Evolutionary conservation across 2,888 invertebrate species (phyloP), one percentile per base, ranked within the genome.

Genomic region (Drosophila kambysellisi): DNA sequence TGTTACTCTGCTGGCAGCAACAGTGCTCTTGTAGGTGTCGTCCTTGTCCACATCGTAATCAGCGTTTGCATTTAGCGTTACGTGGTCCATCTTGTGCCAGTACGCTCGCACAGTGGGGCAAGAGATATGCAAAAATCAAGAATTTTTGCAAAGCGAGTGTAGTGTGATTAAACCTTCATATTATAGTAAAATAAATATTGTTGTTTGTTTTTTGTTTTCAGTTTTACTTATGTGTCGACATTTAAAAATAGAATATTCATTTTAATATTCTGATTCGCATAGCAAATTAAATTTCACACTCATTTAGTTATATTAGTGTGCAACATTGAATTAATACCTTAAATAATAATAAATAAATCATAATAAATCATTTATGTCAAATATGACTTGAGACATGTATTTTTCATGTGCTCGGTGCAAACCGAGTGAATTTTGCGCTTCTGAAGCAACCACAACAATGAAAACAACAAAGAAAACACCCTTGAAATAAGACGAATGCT

Each of bases 1-100:
- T 74, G 17, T 67, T 81, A 72, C 69, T 51, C 69, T 50, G 59
- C 66, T 57, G 43, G 61, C 71, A 48, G 57, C 62, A 50, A 69
- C 78, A 65, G 60, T 69, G 70, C 25, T 52, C 60, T 78, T 70
- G 78, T 75, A 81, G 83, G 83, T 81, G 87, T 83, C 57, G 66
- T 73, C 67, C 67, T 72, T 70, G 65, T 62, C 61, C 67, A 48
- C 58, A 71, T n/a, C 58, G 52, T 51, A 59, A 62, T 33, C 69
- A 39, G 71, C 57, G 46, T 56, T 62, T 74, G 68, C 67, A 78
- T 67, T 79, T 62, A 69, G 66, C 64, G 54, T 65, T 77, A 83
- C 83, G 81, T 82, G 88, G 53, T 53, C 35, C 85, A 73, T 54
- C 69, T 70, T 64, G 61, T 64, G 50, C 29, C 59, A 33, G 59